These are phyloP conservation scores for Halcyon malimbica DNA, from an alignment of 2,113 vertebrate genomes.

Conservation along the genomic window DNA sequence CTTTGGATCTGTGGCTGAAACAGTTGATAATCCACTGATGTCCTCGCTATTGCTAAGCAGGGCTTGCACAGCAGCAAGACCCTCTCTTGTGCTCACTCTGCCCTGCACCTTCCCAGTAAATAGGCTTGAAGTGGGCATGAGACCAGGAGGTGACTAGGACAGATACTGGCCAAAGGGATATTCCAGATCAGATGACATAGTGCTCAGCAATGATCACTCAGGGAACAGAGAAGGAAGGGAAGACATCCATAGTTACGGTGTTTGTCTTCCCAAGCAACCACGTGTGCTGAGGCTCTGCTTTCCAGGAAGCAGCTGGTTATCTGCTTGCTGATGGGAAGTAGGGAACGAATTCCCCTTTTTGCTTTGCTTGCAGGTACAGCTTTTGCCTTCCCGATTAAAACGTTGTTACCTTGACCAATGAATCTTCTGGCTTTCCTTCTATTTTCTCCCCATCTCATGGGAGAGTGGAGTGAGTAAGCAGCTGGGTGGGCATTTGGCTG, in stretches of 20 bases:
- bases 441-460: neutral
- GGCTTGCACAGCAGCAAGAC: neutral
- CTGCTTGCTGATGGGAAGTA: neutral
- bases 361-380: neutral
- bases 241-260: neutral
- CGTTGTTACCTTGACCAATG: neutral
- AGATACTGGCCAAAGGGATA: neutral
- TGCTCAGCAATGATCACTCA: accelerated
- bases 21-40: neutral
- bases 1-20: neutral
- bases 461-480: neutral
- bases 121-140: neutral
- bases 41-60: neutral
- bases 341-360: neutral
- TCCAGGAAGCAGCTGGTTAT: neutral
- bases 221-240: neutral
- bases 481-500: neutral
- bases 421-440: neutral
- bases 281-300: neutral
- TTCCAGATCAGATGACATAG: neutral
- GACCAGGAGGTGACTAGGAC: neutral
- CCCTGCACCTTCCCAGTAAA: neutral
- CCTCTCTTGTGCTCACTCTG: neutral
- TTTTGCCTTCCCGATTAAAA: neutral
- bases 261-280: neutral